Conservation (phyloP, 2,888 invertebrate species). For the Meliscaeva auricollis region DNA sequence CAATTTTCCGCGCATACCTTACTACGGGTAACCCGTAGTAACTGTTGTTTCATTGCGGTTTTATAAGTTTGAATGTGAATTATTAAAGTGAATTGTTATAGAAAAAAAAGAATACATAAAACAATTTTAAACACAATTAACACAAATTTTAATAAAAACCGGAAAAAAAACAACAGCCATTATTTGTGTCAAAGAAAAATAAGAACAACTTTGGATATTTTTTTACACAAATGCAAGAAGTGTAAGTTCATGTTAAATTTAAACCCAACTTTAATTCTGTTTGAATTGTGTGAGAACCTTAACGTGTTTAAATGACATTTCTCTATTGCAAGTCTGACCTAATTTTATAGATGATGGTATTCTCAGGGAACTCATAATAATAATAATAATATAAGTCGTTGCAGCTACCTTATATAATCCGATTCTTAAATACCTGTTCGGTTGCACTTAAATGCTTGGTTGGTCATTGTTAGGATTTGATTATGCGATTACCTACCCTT, state of each 20-base stretch:
- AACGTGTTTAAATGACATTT: constrained; percentile 20
- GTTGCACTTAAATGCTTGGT: constrained; percentile 7
- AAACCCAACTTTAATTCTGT: constrained; percentile 5
- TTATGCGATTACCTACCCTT: constrained; percentile 29
- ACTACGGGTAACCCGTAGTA: constrained; percentile 58
- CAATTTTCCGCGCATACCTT: constrained; percentile 23
- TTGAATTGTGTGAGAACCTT: constrained; percentile 6
- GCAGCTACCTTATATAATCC: neutral
- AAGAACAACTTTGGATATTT: constrained; percentile 28
- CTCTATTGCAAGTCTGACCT: constrained; percentile 33
- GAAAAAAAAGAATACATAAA: constrained; percentile 20
- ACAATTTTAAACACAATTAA: constrained; percentile 25
- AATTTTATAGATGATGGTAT: constrained; percentile 11
- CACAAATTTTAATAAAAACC: constrained; percentile 34
- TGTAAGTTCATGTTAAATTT: neutral
- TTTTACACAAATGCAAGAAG: neutral
- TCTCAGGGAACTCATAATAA: neutral
- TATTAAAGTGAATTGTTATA: constrained; percentile 33
- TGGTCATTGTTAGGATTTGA: constrained; percentile 37
- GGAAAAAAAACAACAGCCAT: constrained; percentile 31
- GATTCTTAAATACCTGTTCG: constrained; percentile 51
- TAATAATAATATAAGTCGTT: no score
- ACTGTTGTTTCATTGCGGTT: constrained; percentile 57
- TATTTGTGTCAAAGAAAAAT: constrained; percentile 16
- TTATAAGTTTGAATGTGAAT: constrained; percentile 33